phyloP scores from a whole-genome alignment of 2,113 vertebrate species.

The Tragulus kanchil region DNA sequence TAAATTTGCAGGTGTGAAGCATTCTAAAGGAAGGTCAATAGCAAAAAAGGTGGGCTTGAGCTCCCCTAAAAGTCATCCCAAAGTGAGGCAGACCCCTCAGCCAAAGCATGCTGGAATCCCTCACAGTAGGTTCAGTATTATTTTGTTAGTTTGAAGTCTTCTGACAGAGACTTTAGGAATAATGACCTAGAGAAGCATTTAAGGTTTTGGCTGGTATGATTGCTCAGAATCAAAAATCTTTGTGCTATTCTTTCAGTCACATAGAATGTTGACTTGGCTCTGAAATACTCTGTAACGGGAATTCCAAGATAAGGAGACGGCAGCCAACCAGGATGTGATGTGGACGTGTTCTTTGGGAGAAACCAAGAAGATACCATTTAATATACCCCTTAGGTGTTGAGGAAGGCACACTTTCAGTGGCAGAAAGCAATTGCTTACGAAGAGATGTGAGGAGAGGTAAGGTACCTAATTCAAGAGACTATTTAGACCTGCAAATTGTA shows the following conservation, averaged over 20 bases:
- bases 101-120: background rate
- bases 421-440: background rate
- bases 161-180: conserved; percentile 24
- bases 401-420: background rate
- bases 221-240: conserved; percentile 20
- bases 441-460: background rate
- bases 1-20: background rate
- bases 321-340: background rate
- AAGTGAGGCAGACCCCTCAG: background rate
- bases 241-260: conserved; percentile 9
- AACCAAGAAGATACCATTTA: background rate
- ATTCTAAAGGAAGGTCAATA: background rate
- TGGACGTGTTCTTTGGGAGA: background rate
- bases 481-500: background rate
- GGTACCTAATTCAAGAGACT: background rate
- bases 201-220: background rate
- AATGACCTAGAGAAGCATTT: background rate
- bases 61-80: background rate
- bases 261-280: conserved; percentile 10
- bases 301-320: background rate
- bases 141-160: conserved; percentile 28
- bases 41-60: background rate
- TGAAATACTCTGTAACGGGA: conserved; percentile 10
- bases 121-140: background rate
- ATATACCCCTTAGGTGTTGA: background rate